Percentiles rank a stretch among this genome's conserved stretches.
Evolutionary conservation across 2,888 invertebrate genomes (phyloP).

Genomic region (Troilus luridus): DNA sequence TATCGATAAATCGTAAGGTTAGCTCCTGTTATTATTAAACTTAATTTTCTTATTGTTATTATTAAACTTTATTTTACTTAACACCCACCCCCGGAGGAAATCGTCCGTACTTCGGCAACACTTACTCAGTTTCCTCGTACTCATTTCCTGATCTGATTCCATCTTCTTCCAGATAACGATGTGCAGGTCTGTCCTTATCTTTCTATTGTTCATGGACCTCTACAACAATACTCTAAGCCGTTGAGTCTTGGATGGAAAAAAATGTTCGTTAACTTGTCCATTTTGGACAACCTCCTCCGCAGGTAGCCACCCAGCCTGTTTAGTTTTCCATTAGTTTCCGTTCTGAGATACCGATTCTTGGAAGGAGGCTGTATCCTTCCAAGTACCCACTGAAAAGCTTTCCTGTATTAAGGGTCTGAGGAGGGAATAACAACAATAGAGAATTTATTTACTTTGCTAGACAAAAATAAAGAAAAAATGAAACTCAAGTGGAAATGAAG

Average conservation of each 20-base stretch:
- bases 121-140: background rate
- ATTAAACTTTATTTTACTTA: too few relatives aligned
- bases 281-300: background rate
- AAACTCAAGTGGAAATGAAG: too few relatives aligned
- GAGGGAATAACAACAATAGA: background rate
- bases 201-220: background rate
- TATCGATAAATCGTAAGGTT: too few relatives aligned
- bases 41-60: too few relatives aligned
- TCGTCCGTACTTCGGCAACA: background rate
- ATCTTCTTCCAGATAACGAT: background rate
- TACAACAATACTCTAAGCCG: background rate
- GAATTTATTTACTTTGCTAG: background rate
- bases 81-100: too few relatives aligned
- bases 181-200: background rate
- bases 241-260: background rate
- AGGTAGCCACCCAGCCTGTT: background rate
- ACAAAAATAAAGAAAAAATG: too few relatives aligned
- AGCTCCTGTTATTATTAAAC: too few relatives aligned
- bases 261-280: slow-evolving; percentile 31
- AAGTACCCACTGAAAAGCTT: background rate
- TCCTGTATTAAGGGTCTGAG: background rate
- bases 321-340: slow-evolving; percentile 24
- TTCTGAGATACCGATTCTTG: background rate
- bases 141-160: background rate
- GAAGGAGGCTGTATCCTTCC: background rate